Evolutionary conservation across 2,113 vertebrate species (phyloP), one percentile per base, ranked within the genome.

Genomic region (Mustela nigripes): DNA sequence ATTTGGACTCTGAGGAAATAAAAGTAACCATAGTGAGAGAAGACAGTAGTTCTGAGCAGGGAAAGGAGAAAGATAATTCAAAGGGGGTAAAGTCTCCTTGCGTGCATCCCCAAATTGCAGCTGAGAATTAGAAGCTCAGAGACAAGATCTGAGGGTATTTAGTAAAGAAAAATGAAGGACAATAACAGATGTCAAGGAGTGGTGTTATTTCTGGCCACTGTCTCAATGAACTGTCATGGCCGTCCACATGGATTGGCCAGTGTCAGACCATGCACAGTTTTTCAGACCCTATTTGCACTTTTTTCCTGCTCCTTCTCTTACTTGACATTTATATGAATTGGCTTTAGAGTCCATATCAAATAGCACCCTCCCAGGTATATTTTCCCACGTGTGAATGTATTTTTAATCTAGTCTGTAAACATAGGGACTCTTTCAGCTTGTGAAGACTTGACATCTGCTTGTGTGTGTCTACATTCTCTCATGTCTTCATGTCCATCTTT

Each of bases 311-410:
- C 28, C 39, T 91, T 50, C 53, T 93, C 96, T 89, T 95, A 65
- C 63, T 96, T 97, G 80, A 94, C 50, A 87, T 94, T 95, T 90
- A 62, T 76, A 56, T 39, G 42, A 97, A 84, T 65, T 95, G 58
- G 80, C 62, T 96, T 62, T 22, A 93, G 36, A 81, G 84, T 95
- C 45, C 36, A 78, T 91, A 85, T 73, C n/a, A 74, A 95, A 90
- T 87, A 39, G 19, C 80, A 83, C 16, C 4, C 67, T 91, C 56
- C 73, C 80, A 91, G 67, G 89, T 50, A 86, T 65, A 9, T 69
- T 45, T 81, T 45, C 79, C 26, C 84, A 88, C 3, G 19, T n/a
- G 11, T 60, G 69, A 91, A 63, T 81, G 74, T 50, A 80, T 93
- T 96, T 96, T 92, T 92, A 65, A 95, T 18, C 42, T 80, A 67